A percentile compares a stretch with the other conserved stretches of the same genome.
These are phyloP conservation scores for Metallyticus violacea DNA, from an alignment of 2,888 invertebrate genomes.

Conservation along the genomic window DNA sequence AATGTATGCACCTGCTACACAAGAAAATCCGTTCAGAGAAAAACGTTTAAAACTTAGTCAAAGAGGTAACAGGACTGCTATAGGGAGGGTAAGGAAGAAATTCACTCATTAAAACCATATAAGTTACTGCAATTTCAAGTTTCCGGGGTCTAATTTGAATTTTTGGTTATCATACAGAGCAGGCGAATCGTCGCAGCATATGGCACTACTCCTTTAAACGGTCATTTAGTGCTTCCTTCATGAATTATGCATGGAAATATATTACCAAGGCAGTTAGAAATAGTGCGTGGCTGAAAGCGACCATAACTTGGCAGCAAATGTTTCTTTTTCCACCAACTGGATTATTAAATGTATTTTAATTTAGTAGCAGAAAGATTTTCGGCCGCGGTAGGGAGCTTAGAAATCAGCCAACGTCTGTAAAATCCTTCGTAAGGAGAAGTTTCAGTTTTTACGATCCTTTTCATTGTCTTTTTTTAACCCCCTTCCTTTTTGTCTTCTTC, in stretches of 20 bases:
- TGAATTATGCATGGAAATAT: neutral
- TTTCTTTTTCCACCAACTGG: neutral
- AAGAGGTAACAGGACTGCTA: neutral
- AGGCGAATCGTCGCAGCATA: neutral
- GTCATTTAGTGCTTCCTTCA: neutral
- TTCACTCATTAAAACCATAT: neutral
- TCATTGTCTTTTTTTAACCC: too few species aligned
- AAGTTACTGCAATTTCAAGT: neutral
- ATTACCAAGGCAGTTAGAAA: neutral
- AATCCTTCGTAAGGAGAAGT: neutral
- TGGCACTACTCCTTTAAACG: neutral
- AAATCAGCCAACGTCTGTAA: neutral
- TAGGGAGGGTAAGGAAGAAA: neutral
- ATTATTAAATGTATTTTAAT: neutral
- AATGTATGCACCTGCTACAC: too few species aligned
- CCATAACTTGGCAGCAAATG: neutral
- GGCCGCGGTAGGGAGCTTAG: neutral
- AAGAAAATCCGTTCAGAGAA: too few species aligned
- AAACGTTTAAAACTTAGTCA: neutral
- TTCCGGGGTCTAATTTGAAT: neutral
- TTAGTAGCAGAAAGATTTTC: neutral
- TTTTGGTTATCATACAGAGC: neutral
- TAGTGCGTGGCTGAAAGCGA: neutral
- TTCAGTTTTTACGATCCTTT: neutral
- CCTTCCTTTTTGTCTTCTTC: too few species aligned